Evolutionary conservation across 2,113 vertebrate species (phyloP).

Genomic region (Marcusenius ussheri): DNA sequence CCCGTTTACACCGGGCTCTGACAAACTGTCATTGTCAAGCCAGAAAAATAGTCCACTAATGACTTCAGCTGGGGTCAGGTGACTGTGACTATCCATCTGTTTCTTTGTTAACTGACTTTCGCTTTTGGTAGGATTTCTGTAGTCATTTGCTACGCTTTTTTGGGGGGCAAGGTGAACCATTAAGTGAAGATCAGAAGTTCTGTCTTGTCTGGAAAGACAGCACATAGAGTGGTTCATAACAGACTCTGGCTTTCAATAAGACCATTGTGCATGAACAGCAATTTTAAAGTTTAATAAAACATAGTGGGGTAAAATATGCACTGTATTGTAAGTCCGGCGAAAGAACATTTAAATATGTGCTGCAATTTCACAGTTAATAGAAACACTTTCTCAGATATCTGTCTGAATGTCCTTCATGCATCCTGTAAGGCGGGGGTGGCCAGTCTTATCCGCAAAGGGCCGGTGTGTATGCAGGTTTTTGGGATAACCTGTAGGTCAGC

Average conservation of each 20-base stretch:
- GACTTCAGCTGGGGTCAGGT: background rate
- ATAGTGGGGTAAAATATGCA: background rate
- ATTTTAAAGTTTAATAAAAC: background rate
- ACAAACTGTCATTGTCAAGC: background rate
- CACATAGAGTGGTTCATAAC: background rate
- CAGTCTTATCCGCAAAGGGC: too few species aligned
- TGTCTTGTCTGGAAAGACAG: background rate
- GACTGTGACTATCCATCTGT: background rate
- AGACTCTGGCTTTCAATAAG: background rate
- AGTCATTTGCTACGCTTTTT: background rate
- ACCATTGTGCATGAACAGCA: background rate
- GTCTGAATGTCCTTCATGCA: background rate
- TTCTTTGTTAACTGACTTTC: background rate
- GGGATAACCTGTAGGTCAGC: too few species aligned
- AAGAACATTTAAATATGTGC: background rate
- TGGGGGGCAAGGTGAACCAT: background rate
- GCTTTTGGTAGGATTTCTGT: background rate
- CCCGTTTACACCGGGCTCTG: background rate
- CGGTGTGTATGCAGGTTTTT: too few species aligned
- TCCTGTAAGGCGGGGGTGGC: background rate
- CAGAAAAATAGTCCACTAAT: background rate
- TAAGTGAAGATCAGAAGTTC: background rate
- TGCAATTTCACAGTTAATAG: background rate
- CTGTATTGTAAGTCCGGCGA: background rate
- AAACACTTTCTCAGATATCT: background rate